phyloP scores from a whole-genome alignment of 2,797 vertebrate species.

The Avahi laniger region DNA sequence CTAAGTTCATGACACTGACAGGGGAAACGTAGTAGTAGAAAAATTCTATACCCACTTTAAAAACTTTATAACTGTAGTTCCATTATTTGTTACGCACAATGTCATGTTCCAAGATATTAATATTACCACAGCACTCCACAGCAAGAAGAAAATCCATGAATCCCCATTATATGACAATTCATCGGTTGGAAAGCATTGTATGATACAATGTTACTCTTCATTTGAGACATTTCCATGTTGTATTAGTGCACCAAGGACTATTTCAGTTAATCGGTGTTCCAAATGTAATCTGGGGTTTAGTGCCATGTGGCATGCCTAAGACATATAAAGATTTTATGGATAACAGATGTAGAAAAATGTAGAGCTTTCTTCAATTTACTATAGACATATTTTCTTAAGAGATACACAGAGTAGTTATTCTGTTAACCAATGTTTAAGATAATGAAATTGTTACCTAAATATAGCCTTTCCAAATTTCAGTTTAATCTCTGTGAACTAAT shows the following conservation, averaged over 20 bases:
- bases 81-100: neutral
- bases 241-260: conserved; percentile 67
- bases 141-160: neutral
- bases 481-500: conserved; percentile 5
- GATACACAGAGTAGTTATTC: conserved; percentile 63
- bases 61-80: neutral
- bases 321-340: conserved; percentile 83
- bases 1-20: neutral
- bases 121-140: neutral
- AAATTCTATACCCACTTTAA: neutral
- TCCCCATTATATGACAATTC: neutral
- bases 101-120: neutral
- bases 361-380: conserved; percentile 70
- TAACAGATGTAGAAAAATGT: conserved; percentile 84
- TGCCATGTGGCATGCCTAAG: conserved; percentile 82
- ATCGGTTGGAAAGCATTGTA: neutral
- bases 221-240: conserved; percentile 69
- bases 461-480: neutral
- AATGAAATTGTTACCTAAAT: conserved; percentile 62
- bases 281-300: conserved; percentile 78
- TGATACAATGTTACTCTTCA: conserved; percentile 71
- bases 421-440: conserved; percentile 53
- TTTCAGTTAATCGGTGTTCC: conserved; percentile 79
- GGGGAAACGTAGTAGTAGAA: neutral
- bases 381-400: conserved; percentile 67